Conservation (phyloP, 1,140 invertebrate genomes). For the Trachymyrmex cornetzi region DNA sequence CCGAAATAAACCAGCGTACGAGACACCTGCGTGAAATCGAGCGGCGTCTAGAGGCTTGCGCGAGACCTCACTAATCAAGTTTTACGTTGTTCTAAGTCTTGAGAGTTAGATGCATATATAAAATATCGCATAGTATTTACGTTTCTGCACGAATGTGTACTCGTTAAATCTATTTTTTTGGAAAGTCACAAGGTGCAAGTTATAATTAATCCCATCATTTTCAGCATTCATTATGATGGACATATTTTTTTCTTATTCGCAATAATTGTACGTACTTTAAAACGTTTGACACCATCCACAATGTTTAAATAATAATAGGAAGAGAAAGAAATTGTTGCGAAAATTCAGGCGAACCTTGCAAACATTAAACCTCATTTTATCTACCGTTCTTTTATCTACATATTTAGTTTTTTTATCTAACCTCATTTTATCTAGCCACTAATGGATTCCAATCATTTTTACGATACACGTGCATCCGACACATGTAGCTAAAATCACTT, state of each 20-base stretch:
- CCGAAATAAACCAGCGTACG: constrained; percentile 65
- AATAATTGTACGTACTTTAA: background rate
- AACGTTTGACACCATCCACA: background rate
- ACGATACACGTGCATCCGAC: background rate
- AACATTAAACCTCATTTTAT: constrained; percentile 11
- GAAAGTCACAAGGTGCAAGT: background rate
- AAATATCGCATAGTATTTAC: constrained; percentile 31
- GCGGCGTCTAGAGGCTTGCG: constrained; percentile 20
- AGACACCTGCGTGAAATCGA: constrained; percentile 75
- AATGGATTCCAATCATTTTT: constrained; percentile 27
- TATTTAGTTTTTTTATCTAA: too few relatives aligned
- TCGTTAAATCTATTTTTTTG: constrained; percentile 17
- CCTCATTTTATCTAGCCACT: constrained; percentile 5
- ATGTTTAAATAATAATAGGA: background rate
- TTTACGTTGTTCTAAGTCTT: constrained; percentile 24
- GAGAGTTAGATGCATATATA: background rate
- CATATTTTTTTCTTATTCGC: background rate
- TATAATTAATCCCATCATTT: constrained; percentile 2
- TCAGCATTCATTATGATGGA: constrained; percentile 3
- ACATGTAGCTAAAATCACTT: constrained; percentile 12
- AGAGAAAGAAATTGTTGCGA: background rate
- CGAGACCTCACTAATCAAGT: constrained; percentile 40
- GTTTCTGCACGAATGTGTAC: background rate
- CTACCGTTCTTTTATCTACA: too few relatives aligned
- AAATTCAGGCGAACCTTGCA: background rate